phyloP scores from a whole-genome alignment of 2,888 invertebrate species.

The Meiosimyza decipiens region DNA sequence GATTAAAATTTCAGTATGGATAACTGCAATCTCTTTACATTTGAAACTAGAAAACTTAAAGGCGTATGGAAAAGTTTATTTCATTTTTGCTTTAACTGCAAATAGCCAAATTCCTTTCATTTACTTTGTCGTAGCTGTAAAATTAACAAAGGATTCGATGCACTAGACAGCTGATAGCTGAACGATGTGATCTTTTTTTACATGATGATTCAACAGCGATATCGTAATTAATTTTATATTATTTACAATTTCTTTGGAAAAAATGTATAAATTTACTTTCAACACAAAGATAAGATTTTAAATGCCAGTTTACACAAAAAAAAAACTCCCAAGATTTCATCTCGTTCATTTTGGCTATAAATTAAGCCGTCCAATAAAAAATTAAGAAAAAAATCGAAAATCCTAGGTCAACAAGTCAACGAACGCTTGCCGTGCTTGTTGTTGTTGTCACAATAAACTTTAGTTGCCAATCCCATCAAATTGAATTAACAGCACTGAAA shows the following conservation, averaged over 20 bases:
- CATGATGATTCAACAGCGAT: background rate
- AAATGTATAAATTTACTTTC: background rate
- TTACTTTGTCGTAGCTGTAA: background rate
- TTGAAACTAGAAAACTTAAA: too few relatives aligned
- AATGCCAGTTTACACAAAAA: background rate
- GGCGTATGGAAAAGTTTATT: too few relatives aligned
- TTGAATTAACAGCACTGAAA: slow-evolving; percentile 10
- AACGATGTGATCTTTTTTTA: background rate
- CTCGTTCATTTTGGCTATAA: background rate
- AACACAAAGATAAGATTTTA: slow-evolving; percentile 20
- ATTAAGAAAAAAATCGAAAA: background rate
- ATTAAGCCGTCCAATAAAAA: background rate
- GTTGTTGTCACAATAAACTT: slow-evolving; percentile 24
- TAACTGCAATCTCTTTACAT: too few relatives aligned
- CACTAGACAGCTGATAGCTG: background rate
- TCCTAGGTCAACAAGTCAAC: slow-evolving; percentile 45
- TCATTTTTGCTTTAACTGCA: too few relatives aligned
- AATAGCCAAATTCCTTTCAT: too few relatives aligned
- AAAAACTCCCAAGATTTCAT: background rate
- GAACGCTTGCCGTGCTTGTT: slow-evolving; percentile 28
- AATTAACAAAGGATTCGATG: background rate
- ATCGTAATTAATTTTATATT: background rate
- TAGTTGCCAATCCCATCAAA: slow-evolving; percentile 21
- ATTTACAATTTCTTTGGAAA: slow-evolving; percentile 9
- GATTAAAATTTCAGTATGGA: too few relatives aligned